These are phyloP conservation scores for Drosophila neotestacea DNA, from an alignment of 2,888 invertebrate species.

Conservation along the genomic window DNA sequence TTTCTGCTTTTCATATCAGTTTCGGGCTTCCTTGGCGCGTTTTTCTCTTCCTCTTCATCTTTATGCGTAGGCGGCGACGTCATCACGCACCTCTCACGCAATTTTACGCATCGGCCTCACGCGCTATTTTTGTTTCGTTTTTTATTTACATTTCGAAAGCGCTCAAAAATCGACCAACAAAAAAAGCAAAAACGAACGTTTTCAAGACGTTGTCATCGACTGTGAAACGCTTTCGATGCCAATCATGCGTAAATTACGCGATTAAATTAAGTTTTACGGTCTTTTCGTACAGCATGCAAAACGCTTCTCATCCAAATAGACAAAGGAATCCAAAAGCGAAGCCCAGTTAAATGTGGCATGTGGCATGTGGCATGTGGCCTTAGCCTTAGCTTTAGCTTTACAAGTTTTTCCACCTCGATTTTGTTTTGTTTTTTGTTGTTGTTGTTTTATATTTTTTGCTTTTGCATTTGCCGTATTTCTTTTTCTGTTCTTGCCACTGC, in stretches of 20 bases:
- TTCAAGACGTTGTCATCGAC: conserved; percentile 49
- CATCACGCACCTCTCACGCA: conserved; percentile 66
- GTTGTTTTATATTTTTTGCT: conserved; percentile 9
- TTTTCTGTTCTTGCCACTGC: conserved; percentile 25
- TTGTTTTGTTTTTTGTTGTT: conserved; percentile 19
- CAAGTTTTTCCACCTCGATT: conserved; percentile 51
- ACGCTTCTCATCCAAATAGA: conserved; percentile 20
- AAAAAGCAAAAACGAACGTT: conserved; percentile 20
- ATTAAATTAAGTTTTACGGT: conserved; percentile 73
- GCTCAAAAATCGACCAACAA: conserved; percentile 28
- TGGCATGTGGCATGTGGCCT: conserved; percentile 35
- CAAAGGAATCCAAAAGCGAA: conserved; percentile 14
- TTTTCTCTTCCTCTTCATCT: conserved; percentile 5
- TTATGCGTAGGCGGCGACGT: conserved; percentile 67
- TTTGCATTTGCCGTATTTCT: conserved; percentile 15
- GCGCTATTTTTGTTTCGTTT: conserved; percentile 43
- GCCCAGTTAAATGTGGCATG: conserved; percentile 39
- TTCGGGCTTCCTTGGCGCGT: conserved; percentile 50
- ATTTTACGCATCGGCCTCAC: conserved; percentile 49
- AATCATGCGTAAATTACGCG: conserved; percentile 81
- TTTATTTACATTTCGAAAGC: conserved; percentile 77
- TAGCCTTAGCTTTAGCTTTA: conserved; percentile 44
- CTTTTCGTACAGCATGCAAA: conserved; percentile 64
- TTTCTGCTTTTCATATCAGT: conserved; percentile 43
- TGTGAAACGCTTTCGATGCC: conserved; percentile 68